These are phyloP conservation scores for Yoshiicerus persimilis DNA, from an alignment of 1,140 invertebrate species.

Conservation along the genomic window DNA sequence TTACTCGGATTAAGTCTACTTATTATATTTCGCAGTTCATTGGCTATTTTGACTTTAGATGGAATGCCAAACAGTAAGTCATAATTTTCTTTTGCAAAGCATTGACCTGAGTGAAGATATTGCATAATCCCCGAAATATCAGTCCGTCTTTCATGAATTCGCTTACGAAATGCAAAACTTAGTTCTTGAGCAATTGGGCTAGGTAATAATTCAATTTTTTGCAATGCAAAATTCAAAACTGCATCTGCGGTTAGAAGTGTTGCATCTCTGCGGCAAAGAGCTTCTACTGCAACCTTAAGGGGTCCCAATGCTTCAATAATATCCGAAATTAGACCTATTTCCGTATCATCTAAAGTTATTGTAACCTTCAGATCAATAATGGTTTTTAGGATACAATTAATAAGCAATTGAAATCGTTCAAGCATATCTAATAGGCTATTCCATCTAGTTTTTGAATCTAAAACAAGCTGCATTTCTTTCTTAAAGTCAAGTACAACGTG, in stretches of 20 bases:
- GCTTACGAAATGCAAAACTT: background rate
- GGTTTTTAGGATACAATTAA: background rate
- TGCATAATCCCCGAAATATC: too few species aligned
- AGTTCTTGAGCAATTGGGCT: background rate
- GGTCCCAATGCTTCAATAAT: background rate
- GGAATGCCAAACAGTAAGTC: too few species aligned
- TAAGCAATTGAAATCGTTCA: background rate
- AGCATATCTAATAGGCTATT: conserved; percentile 1
- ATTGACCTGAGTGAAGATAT: too few species aligned
- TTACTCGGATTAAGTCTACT: too few species aligned
- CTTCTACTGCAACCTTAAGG: background rate
- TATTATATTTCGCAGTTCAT: too few species aligned
- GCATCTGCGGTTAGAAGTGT: background rate
- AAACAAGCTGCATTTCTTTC: background rate
- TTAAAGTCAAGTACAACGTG: background rate
- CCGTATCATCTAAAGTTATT: too few species aligned
- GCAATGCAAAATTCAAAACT: background rate
- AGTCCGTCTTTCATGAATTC: too few species aligned
- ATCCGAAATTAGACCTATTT: background rate
- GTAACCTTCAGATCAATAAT: background rate
- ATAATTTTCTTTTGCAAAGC: too few species aligned
- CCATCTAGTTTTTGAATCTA: conserved; percentile 25
- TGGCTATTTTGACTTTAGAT: too few species aligned
- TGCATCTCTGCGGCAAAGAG: background rate
- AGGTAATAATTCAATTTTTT: background rate